Conservation (phyloP, 2,888 invertebrate species). For the Xanthia icteritia region DNA sequence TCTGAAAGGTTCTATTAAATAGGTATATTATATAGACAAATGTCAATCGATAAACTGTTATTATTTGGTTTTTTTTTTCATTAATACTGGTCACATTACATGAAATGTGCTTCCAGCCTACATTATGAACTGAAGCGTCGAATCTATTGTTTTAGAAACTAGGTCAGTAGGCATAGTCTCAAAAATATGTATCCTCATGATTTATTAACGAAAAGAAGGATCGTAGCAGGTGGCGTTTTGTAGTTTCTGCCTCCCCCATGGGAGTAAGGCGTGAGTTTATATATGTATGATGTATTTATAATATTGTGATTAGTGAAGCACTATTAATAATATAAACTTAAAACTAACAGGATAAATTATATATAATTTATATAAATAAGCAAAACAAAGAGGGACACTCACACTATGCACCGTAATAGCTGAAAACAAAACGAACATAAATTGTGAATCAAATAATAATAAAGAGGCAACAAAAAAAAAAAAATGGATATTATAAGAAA, state of each 20-base stretch:
- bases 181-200: background rate
- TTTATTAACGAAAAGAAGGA: background rate
- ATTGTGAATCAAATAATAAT: constrained; percentile 61
- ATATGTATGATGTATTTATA: background rate
- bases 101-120: background rate
- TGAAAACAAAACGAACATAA: constrained; percentile 83
- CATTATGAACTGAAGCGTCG: background rate
- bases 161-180: background rate
- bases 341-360: constrained; percentile 34
- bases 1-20: background rate
- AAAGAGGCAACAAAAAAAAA: constrained; percentile 43
- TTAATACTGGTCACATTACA: background rate
- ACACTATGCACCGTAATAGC: constrained; percentile 84
- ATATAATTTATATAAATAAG: constrained; percentile 45
- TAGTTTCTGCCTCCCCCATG: no score
- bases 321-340: background rate
- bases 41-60: background rate
- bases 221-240: no score
- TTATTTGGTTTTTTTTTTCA: background rate
- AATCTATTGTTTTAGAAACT: constrained; percentile 10
- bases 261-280: no score
- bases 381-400: constrained; percentile 82
- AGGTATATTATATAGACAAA: no score
- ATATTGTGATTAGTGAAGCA: constrained; percentile 16
- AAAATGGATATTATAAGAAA: background rate